Evolutionary conservation across 2,113 vertebrate genomes (phyloP), one percentile per base, ranked within the genome.

Genomic region (Passer montanus): DNA sequence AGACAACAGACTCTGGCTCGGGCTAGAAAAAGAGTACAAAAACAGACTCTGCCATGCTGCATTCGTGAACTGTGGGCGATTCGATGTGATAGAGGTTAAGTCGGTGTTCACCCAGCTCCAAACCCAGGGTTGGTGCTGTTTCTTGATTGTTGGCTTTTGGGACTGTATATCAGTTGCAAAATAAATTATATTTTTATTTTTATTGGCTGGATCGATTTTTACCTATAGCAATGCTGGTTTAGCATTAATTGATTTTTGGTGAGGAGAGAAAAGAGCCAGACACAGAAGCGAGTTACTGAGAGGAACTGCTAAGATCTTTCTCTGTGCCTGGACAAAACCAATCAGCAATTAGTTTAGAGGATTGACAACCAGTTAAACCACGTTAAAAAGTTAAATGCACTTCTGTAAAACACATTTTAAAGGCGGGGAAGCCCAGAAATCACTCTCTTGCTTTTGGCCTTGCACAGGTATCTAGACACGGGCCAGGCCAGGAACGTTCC

Each of bases 401-500:
- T 24, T 37, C 11, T 2, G 3, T 18, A 4, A 37, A 39, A 60
- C 58, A 39, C 16, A 39, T 39, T 39, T 60, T 27, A 18, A 60
- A 60, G 35, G 37, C 5, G 7, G 16, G 16, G 7, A 27, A 60
- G 24, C 24, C 35, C 1, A 1, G 16, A 37, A 37, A 60, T 27
- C 8, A 1, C 24, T 60, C 24, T 27, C 24, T 60, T 60, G 35
- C 24, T 60, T 60, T 24, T 35, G 35, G 58, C 24, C 11, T 60
- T 27, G 7, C 23, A 12, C 58, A 17, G n/a, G n/a, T 35, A 26
- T 26, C 22, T 58, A 11, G n/a, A 59, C 2, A 4, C 2, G 10
- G 58, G n/a, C n/a, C 4, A 1, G n/a, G n/a, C 23, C n/a, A 35
- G 56, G 22, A 22, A 22, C 2, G 2, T 10, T n/a, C 21, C 10